Base-by-base conservation (phyloP, 2,797 vertebrate species). In the Acrossocheilus wenchowensis region DNA sequence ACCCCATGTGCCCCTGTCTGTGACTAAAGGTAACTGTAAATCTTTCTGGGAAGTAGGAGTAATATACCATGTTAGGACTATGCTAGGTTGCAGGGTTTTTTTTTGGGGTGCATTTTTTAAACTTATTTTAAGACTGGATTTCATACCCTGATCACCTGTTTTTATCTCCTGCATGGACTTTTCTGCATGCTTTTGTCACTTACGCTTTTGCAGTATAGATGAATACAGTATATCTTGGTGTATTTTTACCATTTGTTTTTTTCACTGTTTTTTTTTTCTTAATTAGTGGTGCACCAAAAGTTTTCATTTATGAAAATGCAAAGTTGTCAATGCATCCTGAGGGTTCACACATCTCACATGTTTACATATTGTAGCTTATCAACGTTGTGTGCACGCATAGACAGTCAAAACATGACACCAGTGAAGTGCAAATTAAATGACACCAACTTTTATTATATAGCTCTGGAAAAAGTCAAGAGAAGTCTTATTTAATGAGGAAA, bases 31-130 rank as follows among this genome's bases (percentile, higher is more conserved):
- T 75, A 92, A 89, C 84, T 82, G 85, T 80, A 92, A 93, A 93
- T 91, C 91, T 92, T 93, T 94, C 92, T 89, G 69, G 88, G 92
- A 94, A 94, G 57, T 43, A 81, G 57, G 48, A 72, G 85, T 88
- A 87, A 92, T 90, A 79, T 88, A 83, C 84, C 86, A 69, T 89
- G 91, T 88, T 92, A 15, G 19, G 66, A 34, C 12, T 54, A 8
- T 71, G 64, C 45, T 50, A 11, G 79, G 64, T 39, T 81, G 36
- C 23, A 7, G 26, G 2, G 2, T 12, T 34, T 77, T 75, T 30
- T 48, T 48, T 6, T 36, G 4, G 2, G 6, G 11, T 43, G 23
- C 11, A 41, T 30, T 48, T 17, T 30, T 73, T 17, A 8, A 3
- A 48, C 15, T 50, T 50, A 52, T 52, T 74, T 52, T 52, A 34